A percentile compares a stretch with the other conserved stretches of the same genome.
Conservation (phyloP, 2,888 invertebrate genomes). For the Ochropleura plecta region DNA sequence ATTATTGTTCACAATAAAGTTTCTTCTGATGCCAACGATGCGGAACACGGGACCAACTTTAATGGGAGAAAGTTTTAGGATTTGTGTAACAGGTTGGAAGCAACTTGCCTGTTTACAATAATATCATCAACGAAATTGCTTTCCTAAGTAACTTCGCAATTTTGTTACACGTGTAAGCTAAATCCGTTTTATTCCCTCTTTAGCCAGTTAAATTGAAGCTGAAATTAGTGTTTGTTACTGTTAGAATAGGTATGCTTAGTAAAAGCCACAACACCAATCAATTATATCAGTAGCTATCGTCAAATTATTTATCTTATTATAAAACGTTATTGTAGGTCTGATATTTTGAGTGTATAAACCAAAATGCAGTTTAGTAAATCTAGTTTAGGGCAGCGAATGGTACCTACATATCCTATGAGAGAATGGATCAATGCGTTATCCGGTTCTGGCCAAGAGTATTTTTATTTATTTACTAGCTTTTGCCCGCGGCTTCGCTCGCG, state of each 20-base stretch:
- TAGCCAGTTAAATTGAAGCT: not conserved
- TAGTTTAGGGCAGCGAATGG: too few relatives aligned
- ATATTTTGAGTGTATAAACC: not conserved
- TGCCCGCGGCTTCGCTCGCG: too few relatives aligned
- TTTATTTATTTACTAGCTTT: too few relatives aligned
- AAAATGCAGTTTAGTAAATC: not conserved
- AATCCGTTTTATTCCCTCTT: conserved; percentile 7
- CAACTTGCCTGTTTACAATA: conserved; percentile 25
- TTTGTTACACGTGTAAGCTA: conserved; percentile 31
- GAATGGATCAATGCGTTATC: not conserved
- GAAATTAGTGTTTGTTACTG: not conserved
- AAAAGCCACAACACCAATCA: not conserved
- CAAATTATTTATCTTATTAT: conserved; percentile 12
- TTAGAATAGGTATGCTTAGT: too few relatives aligned
- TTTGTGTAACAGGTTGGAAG: conserved; percentile 21
- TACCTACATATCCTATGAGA: not conserved
- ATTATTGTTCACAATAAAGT: conserved; percentile 16
- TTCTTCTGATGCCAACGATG: not conserved
- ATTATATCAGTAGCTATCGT: not conserved
- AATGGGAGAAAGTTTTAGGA: conserved; percentile 24
- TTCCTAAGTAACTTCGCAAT: conserved; percentile 20
- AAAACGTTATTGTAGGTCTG: not conserved
- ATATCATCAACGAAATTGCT: conserved; percentile 35
- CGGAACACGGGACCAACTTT: conserved; percentile 12
- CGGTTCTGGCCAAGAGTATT: not conserved